Evolutionary conservation across 2,797 vertebrate species (phyloP).

Genomic region (Oreonectes daqikongensis): DNA sequence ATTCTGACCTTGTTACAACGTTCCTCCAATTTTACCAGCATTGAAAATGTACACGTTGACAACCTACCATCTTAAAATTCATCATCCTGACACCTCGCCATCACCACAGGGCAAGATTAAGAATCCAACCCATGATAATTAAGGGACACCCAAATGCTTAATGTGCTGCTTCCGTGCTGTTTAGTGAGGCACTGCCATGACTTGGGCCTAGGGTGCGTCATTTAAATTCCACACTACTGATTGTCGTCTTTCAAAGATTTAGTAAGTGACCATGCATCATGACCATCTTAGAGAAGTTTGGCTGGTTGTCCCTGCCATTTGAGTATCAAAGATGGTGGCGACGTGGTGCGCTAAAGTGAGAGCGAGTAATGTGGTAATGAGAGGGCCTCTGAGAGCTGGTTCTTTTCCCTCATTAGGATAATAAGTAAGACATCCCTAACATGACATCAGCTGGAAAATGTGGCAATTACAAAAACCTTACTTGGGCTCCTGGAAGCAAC

Average conservation of each 20-base stretch:
- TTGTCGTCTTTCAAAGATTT: conserved; percentile 25
- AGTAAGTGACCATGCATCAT: conserved; percentile 27
- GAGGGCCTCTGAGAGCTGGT: conserved; percentile 91
- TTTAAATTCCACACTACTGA: conserved; percentile 42
- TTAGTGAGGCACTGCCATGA: conserved; percentile 39
- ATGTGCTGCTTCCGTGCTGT: conserved; percentile 50
- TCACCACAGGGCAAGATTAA: conserved; percentile 85
- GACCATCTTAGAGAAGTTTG: conserved; percentile 32
- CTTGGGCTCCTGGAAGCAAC: conserved; percentile 85
- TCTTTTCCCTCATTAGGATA: conserved; percentile 98
- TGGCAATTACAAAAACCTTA: conserved; percentile 95
- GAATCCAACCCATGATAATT: conserved; percentile 84
- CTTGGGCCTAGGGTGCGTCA: conserved; percentile 26
- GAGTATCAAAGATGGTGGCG: conserved; percentile 63
- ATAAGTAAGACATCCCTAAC: conserved; percentile 94
- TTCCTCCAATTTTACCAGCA: conserved; percentile 81
- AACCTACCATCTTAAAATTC: conserved; percentile 87
- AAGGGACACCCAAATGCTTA: conserved; percentile 83
- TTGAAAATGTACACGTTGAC: conserved; percentile 85
- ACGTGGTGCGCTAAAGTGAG: conserved; percentile 87
- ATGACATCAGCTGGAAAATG: conserved; percentile 94
- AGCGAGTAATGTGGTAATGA: conserved; percentile 93
- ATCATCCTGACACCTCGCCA: conserved; percentile 86
- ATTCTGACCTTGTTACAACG: conserved; percentile 88
- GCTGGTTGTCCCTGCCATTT: conserved; percentile 59